These are phyloP conservation scores for Siniperca chuatsi DNA, from an alignment of 2,113 vertebrate genomes.

Conservation along the genomic window DNA sequence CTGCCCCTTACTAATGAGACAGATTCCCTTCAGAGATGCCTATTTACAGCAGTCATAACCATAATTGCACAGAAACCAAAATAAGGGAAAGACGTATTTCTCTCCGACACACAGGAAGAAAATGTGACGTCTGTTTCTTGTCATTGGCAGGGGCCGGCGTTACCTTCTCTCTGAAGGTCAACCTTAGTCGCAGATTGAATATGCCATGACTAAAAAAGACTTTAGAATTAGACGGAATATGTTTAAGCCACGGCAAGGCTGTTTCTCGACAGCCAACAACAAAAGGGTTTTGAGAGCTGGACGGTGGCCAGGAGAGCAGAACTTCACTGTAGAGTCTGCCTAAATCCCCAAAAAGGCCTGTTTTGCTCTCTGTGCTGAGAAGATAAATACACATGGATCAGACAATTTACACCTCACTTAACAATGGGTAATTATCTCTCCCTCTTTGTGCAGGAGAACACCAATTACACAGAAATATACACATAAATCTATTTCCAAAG, in stretches of 20 bases:
- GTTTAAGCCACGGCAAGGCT: slow-evolving; percentile 21
- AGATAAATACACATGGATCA: slow-evolving; percentile 67
- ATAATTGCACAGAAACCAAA: slow-evolving; percentile 44
- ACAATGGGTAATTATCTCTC: slow-evolving; percentile 75
- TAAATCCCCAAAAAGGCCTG: slow-evolving; percentile 38
- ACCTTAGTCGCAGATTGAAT: slow-evolving; percentile 29
- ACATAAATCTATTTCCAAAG: slow-evolving; percentile 61
- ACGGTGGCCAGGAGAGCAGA: slow-evolving; percentile 40
- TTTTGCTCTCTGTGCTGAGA: slow-evolving; percentile 35
- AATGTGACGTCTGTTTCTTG: not conserved
- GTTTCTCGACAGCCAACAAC: slow-evolving; percentile 47
- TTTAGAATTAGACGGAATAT: slow-evolving; percentile 22
- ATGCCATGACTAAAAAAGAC: slow-evolving; percentile 36
- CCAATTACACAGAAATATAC: slow-evolving; percentile 64
- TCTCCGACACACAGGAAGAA: not conserved
- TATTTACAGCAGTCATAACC: slow-evolving; percentile 56
- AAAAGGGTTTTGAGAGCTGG: slow-evolving; percentile 57
- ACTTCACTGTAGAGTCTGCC: slow-evolving; percentile 11
- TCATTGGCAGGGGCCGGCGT: not conserved
- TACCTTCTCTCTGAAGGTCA: slow-evolving; percentile 53
- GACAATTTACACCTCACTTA: slow-evolving; percentile 66
- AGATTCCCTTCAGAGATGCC: slow-evolving; percentile 63
- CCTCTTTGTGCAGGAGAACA: slow-evolving; percentile 56
- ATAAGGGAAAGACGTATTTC: slow-evolving; percentile 20
- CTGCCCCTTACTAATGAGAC: slow-evolving; percentile 62